Conservation (phyloP, 2,113 vertebrate genomes). For the Pipa parva region DNA sequence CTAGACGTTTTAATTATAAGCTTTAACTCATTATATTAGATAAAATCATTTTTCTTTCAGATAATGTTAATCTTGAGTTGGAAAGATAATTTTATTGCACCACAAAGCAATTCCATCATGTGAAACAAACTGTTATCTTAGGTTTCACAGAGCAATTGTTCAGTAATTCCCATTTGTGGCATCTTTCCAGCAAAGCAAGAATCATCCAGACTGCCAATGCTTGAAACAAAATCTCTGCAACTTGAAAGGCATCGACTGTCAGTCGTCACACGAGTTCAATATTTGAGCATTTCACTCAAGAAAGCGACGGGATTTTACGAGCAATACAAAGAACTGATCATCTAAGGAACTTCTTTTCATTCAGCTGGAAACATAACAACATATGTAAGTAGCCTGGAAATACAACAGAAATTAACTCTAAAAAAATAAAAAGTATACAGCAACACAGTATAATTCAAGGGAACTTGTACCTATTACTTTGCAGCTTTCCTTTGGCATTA, state of each 20-base stretch:
- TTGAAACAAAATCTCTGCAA: conserved; percentile 54
- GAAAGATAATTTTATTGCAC: conserved; percentile 76
- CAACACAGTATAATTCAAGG: too few relatives aligned
- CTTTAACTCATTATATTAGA: conserved; percentile 48
- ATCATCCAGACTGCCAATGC: conserved; percentile 62
- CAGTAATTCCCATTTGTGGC: conserved; percentile 87
- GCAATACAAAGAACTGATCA: conserved; percentile 46
- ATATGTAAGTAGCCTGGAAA: too few relatives aligned
- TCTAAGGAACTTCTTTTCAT: conserved; percentile 55
- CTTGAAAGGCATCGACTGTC: conserved; percentile 57
- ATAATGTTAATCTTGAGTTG: conserved; percentile 71
- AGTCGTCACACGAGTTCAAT: conserved; percentile 44
- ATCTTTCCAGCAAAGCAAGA: conserved; percentile 73
- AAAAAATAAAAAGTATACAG: too few relatives aligned
- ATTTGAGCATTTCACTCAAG: conserved; percentile 45
- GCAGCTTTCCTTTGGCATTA: too few relatives aligned
- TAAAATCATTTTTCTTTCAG: conserved; percentile 68
- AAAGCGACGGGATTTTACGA: conserved; percentile 45
- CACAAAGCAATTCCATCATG: conserved; percentile 80
- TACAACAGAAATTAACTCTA: too few relatives aligned
- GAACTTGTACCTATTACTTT: too few relatives aligned
- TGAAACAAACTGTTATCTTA: conserved; percentile 90
- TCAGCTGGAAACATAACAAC: conserved; percentile 36
- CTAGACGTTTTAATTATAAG: neutral
- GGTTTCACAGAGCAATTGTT: conserved; percentile 87